Conservation (phyloP, 2,797 vertebrate genomes). For the Oreochromis grahami region DNA sequence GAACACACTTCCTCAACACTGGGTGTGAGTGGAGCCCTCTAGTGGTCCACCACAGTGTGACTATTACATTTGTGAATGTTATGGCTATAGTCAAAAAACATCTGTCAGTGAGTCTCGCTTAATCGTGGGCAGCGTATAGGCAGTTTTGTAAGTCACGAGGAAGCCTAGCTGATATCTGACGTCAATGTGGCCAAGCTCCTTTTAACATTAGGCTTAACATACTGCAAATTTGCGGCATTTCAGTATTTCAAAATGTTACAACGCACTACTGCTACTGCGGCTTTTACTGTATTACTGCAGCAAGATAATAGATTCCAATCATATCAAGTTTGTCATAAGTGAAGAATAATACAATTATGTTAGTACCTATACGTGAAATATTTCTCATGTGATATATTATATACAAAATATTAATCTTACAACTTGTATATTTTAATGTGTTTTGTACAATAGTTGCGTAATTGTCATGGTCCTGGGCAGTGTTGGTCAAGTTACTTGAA, state of each 20-base stretch:
- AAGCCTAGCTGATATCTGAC: neutral
- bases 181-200: neutral
- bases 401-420: neutral
- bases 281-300: neutral
- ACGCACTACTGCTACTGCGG: rapidly evolving
- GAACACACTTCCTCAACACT: too few species aligned
- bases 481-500: too few species aligned
- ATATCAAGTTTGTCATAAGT: neutral
- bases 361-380: neutral
- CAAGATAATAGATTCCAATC: neutral
- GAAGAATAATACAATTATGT: neutral
- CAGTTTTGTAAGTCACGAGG: neutral
- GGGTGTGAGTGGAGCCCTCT: too few species aligned
- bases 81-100: neutral
- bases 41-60: too few species aligned
- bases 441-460: neutral
- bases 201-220: neutral
- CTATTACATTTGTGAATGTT: neutral
- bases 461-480: too few species aligned
- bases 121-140: rapidly evolving
- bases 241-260: neutral
- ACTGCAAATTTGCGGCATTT: rapidly evolving
- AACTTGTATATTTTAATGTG: neutral
- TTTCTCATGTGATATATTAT: neutral
- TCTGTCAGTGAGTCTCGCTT: neutral